These are phyloP conservation scores for Tachuris rubrigastra DNA, from an alignment of 2,113 vertebrate genomes.

Conservation along the genomic window DNA sequence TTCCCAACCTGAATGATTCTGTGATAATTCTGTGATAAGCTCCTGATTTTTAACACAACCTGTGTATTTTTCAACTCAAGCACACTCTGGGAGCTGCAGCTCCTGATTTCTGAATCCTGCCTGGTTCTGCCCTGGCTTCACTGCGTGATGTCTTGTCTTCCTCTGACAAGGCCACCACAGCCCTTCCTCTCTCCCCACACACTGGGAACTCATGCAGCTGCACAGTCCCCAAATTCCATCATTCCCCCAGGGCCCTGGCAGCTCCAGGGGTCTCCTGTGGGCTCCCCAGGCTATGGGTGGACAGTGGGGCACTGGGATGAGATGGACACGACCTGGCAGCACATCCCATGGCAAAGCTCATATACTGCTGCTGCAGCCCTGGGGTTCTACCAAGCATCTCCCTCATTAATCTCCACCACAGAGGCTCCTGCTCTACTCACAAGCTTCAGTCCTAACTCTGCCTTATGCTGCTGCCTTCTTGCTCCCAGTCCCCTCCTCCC, in stretches of 20 bases:
- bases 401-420: background rate
- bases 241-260: background rate
- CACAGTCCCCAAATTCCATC: rapidly evolving
- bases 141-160: background rate
- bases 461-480: background rate
- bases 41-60: background rate
- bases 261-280: rapidly evolving
- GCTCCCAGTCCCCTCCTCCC: background rate
- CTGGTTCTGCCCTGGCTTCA: background rate
- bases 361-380: background rate
- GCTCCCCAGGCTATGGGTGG: rapidly evolving
- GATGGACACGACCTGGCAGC: background rate
- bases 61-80: background rate
- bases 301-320: background rate
- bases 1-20: background rate
- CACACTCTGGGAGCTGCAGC: background rate
- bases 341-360: background rate
- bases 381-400: background rate
- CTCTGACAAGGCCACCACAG: background rate
- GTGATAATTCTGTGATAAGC: background rate
- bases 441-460: background rate
- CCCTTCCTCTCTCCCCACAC: rapidly evolving
- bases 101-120: background rate
- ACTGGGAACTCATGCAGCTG: background rate
- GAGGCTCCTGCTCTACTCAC: background rate